Base-by-base conservation (phyloP, 2,797 vertebrate genomes). In the Girardinus metallicus region DNA sequence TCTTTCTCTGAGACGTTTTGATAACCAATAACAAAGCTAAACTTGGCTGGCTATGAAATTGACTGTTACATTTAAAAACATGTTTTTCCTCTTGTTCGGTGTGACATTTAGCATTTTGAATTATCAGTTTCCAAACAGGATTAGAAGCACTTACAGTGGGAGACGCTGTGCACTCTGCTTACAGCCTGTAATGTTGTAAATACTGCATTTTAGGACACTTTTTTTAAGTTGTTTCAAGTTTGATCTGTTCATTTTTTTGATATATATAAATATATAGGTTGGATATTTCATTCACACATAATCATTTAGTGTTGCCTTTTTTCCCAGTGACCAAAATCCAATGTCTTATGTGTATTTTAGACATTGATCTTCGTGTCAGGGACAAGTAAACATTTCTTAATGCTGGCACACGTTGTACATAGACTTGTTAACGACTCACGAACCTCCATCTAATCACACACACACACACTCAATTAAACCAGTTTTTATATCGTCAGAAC, bases 11-110 rank as follows among this genome's bases (percentile, higher is more conserved):
- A 91, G 78, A 93, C 92, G 86, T 93, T 94, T 93, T 93, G 86
- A 94, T 94, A 93, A 92, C 86, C 83, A 93, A 90, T 93, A 93
- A 94, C 89, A 92, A 93, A 93, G 90, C 91, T 92, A 90, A 86
- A 90, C 92, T 90, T 93, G 91, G 93, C 91, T 95, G 91, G 89
- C 90, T 94, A 94, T 92, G 91, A 95, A 94, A 91, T 94, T 93
- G 94, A 95, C 95, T 95, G 94, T 95, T 95, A 95, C 93, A 88
- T 94, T 94, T 91, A 84, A 91, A 80, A 88, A 80, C 41, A 23
- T 23, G 76, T 39, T n/a, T 44, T 36, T 46, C 57, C 73, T 74
- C 84, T 89, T 79, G 80, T 91, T 88, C 85, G 88, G 90, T 89
- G 87, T 88, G 77, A 91, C 89, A 82, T 87, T 84, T 91, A 91